Base-by-base conservation (phyloP, 2,888 invertebrate genomes). In the Phrixothrix hirtus region DNA sequence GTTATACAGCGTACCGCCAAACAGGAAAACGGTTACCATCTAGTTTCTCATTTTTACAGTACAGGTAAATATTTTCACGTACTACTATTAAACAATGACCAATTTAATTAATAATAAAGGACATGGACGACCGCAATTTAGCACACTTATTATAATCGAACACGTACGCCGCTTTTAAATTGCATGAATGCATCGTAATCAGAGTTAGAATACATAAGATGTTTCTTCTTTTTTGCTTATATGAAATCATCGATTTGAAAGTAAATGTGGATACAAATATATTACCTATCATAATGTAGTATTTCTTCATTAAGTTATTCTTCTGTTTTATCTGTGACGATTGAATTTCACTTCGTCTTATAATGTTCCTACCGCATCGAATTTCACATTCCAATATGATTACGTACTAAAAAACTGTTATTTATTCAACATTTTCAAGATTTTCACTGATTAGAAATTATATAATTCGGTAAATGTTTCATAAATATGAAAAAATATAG, bases 51-150 rank as follows among this genome's bases (percentile, higher is more conserved):
- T 25, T 26, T 12, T 12, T 12, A 37, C 21, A 7, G 21, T 7
- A 32, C 7, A 5, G 9, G 9, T 27, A 45, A 16, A 52, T 41
- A 46, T 36, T 46, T 52, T 11, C 46, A 32, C 46, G 52, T 52
- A 52, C 37, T 29, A 51, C 39, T 37, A 38, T 46, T 42, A 46
- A 52, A 52, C 52, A 52, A 52, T 41, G 46, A 46, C 25, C 46
- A 21, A 46, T 21, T 21, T 31, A 42, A 52, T 52, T 35, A 32
- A 17, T 17, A 35, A 38, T 21, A 45, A 45, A 36, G 29, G 29
- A 17, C 25, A 26, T 35, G 14, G 17, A 17, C n/a, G 25, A 38
- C 21, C 21, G 37, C 45, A 29, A 36, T 45, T 45, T 16, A 37
- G 37, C 36, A 13, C 9, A 34, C 30, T 6, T 27, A 10, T 21